Percentiles rank a stretch among this genome's conserved stretches.
Evolutionary conservation across 2,113 vertebrate species (phyloP).

Genomic region (Chaetodon auriga): DNA sequence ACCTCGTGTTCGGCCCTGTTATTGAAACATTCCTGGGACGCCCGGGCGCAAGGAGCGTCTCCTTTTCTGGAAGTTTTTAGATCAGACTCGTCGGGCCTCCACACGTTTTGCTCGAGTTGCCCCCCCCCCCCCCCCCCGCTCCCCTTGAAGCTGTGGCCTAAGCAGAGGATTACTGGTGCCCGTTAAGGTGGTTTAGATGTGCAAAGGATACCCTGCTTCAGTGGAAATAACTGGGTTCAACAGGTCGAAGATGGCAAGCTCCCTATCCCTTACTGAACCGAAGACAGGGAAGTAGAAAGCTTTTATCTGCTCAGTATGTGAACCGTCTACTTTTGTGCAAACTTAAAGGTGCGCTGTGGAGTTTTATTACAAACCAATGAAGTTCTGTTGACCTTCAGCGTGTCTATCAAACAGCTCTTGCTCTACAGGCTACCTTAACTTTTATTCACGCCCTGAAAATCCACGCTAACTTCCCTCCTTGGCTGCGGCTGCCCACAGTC

Average conservation of each 20-base stretch:
- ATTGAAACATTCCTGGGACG: conserved; percentile 68
- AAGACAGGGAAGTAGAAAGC: background rate
- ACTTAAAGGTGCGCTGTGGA: background rate
- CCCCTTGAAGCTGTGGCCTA: conserved; percentile 44
- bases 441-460: background rate
- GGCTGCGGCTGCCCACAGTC: too few species aligned
- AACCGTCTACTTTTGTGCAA: background rate
- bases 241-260: conserved; percentile 4
- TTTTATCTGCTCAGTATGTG: conserved; percentile 5
- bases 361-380: too few species aligned
- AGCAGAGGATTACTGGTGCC: conserved; percentile 67
- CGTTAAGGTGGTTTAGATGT: conserved; percentile 40
- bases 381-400: too few species aligned
- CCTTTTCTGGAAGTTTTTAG: conserved; percentile 82
- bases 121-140: background rate
- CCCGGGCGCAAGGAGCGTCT: conserved; percentile 60
- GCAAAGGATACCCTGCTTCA: background rate
- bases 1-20: conserved; percentile 46
- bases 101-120: conserved; percentile 52
- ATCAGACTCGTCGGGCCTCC: conserved; percentile 39
- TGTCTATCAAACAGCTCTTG: too few species aligned
- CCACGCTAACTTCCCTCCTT: background rate
- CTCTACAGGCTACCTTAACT: too few species aligned
- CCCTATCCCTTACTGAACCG: background rate
- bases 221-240: conserved; percentile 22